These are phyloP conservation scores for Diorhabda sublineata DNA, from an alignment of 1,140 invertebrate genomes.

Conservation along the genomic window DNA sequence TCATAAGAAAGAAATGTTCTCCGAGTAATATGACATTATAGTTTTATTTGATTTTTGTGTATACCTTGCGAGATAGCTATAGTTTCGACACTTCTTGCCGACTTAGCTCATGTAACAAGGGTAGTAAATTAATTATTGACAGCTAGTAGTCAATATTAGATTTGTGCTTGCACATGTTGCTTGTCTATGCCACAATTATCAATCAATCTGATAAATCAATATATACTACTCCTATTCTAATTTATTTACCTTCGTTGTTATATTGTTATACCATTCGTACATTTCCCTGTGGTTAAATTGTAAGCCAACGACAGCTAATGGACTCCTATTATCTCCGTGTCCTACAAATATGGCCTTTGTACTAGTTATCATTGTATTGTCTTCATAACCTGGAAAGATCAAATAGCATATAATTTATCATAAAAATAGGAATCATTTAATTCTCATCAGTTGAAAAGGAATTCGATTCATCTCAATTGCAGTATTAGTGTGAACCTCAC, in stretches of 20 bases:
- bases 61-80: too few species aligned
- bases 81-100: too few species aligned
- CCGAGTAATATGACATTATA: too few species aligned
- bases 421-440: neutral
- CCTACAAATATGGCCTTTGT: constrained; percentile 77
- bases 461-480: neutral
- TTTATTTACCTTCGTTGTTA: constrained; percentile 52
- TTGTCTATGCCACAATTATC: too few species aligned
- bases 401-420: neutral
- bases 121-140: too few species aligned
- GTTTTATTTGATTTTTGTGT: too few species aligned
- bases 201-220: too few species aligned
- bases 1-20: too few species aligned
- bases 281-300: constrained; percentile 66
- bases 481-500: constrained; percentile 6
- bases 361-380: constrained; percentile 73
- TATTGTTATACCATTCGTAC: constrained; percentile 70
- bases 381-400: constrained; percentile 50
- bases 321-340: constrained; percentile 61
- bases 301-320: constrained; percentile 86
- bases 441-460: neutral
- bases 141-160: too few species aligned
- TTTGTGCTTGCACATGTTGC: too few species aligned
- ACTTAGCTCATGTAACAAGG: too few species aligned
- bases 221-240: too few species aligned